These are phyloP conservation scores for Oxytorus armatus DNA, from an alignment of 2,888 invertebrate genomes.

Conservation along the genomic window DNA sequence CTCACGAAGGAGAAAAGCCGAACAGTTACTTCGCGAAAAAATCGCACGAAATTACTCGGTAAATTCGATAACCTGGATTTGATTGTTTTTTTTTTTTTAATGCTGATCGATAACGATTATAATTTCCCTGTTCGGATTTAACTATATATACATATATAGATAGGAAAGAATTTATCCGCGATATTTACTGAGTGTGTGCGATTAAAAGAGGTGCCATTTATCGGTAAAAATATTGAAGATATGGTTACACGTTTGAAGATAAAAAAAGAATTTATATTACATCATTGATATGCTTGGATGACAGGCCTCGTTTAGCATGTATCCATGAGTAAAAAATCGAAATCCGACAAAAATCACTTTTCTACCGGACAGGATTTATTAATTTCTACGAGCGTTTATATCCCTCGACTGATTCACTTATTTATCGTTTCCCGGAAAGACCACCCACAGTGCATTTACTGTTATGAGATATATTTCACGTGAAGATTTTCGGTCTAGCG, in stretches of 20 bases:
- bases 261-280: slow-evolving; percentile 19
- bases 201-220: slow-evolving; percentile 4
- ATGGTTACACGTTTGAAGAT: slow-evolving; percentile 8
- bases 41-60: not conserved
- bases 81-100: slow-evolving; percentile 16
- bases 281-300: too few species aligned
- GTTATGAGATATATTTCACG: not conserved
- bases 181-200: slow-evolving; percentile 1
- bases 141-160: slow-evolving; percentile 22
- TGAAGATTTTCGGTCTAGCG: too few species aligned
- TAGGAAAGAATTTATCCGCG: slow-evolving; percentile 30
- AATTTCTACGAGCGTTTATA: slow-evolving; percentile 16
- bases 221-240: slow-evolving; percentile 14
- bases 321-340: not conserved
- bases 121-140: not conserved
- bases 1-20: slow-evolving; percentile 5
- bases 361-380: slow-evolving; percentile 39
- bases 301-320: too few species aligned
- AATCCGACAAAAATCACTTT: slow-evolving; percentile 22
- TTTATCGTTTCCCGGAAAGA: not conserved
- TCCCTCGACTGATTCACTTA: slow-evolving; percentile 9
- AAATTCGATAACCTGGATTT: slow-evolving; percentile 17
- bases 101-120: slow-evolving; percentile 6
- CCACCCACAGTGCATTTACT: not conserved
- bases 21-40: not conserved